Evolutionary conservation across 2,797 vertebrate species (phyloP).

Genomic region (Ambastaia sidthimunki): DNA sequence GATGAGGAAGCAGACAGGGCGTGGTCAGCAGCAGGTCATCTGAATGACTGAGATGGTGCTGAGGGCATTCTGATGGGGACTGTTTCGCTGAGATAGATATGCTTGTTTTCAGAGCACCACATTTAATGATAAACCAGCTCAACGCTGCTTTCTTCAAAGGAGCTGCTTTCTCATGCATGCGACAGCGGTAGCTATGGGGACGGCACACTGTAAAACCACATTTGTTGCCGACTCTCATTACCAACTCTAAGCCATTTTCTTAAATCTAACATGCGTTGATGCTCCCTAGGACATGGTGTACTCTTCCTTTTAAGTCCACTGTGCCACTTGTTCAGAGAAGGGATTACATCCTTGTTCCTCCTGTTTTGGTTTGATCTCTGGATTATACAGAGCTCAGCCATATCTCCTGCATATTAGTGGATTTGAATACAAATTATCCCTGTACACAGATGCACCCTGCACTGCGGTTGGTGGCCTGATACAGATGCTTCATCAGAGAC

Average conservation of each 20-base stretch:
- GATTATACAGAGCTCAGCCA: conserved; percentile 64
- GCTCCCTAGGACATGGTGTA: conserved; percentile 45
- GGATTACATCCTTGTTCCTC: conserved; percentile 62
- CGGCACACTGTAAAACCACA: conserved; percentile 12
- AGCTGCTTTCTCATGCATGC: conserved; percentile 48
- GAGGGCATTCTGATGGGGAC: conserved; percentile 23
- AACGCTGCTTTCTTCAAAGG: conserved; percentile 58
- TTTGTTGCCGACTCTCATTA: conserved; percentile 34
- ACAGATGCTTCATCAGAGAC: conserved; percentile 17
- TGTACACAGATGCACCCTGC: conserved; percentile 51
- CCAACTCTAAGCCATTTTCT: conserved; percentile 37
- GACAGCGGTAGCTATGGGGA: conserved; percentile 46
- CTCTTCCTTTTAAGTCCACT: conserved; percentile 51
- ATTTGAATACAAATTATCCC: conserved; percentile 67
- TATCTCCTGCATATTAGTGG: conserved; percentile 63
- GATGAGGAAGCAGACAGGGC: conserved; percentile 47
- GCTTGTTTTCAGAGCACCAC: conserved; percentile 42
- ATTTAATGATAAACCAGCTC: conserved; percentile 38
- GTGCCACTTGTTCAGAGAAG: conserved; percentile 55
- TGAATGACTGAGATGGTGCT: conserved; percentile 13
- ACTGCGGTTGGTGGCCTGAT: conserved; percentile 34
- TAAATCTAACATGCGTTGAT: conserved; percentile 18
- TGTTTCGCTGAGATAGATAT: conserved; percentile 34
- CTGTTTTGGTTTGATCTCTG: conserved; percentile 58
- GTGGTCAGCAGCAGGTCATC: conserved; percentile 28